Evolutionary conservation across 1,140 invertebrate genomes (phyloP), one percentile per base, ranked within the genome.

Genomic region (Hesperophylax magnus): DNA sequence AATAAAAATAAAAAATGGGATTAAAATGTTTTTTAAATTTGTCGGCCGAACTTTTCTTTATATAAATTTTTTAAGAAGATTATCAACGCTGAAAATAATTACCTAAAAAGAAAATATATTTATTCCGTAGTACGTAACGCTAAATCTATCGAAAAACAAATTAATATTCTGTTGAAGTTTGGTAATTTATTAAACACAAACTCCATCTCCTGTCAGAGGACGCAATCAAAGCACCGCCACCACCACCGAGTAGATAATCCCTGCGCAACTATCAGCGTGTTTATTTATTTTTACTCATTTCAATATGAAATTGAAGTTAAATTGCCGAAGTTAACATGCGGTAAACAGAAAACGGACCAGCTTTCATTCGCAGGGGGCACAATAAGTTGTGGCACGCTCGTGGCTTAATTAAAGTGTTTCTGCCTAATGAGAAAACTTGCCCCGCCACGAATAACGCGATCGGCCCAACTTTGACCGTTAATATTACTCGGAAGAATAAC

Each of bases 341-440:
- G 22, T 56, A 58, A 75, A 75, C 71, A 75, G 56, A 24, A 58
- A 75, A 75, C 71, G 56, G 56, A 24, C 71, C 11, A 27, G n/a
- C 71, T 58, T 58, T 58, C 20, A 39, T 58, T 53, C 18, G 69
- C 24, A 67, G 18, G 53, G 71, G 8, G 17, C 53, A 75, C 22
- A 56, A 31, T 53, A 72, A 53, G 34, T 75, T 27, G 53, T 9
- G 15, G 53, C 71, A 75, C 71, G 71, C 71, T 75, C 53, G 71
- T 18, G 52, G 18, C 18, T 58, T 72, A 54, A 75, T 75, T 75
- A 75, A 75, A 75, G 52, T n/a, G 27, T 27, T 56, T 54, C 53
- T n/a, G 22, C 53, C 53, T 75, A 75, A 75, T 75, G 71, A 75
- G 71, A 75, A 75, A 75, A 75, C 71, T 56, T 75, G 20, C 22